Evolutionary conservation across 2,797 vertebrate species (phyloP).

Genomic region (Xyrichtys novacula): DNA sequence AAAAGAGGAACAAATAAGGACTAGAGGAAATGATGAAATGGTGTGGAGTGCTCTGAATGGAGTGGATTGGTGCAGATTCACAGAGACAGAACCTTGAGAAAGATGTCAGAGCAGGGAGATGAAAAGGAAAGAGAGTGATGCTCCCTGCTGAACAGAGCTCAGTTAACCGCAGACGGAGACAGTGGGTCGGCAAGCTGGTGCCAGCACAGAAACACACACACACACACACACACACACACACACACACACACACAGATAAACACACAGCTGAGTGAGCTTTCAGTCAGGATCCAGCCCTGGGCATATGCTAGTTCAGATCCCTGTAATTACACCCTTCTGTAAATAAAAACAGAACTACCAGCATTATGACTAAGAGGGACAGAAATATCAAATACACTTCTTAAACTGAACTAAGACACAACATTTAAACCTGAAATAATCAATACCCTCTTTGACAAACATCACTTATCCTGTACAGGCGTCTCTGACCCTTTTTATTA

Average conservation of each 20-base stretch:
- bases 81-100: constrained; percentile 22
- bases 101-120: constrained; percentile 20
- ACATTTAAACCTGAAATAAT: constrained; percentile 2
- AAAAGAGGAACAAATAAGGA: constrained; percentile 17
- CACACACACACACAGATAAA: constrained; percentile 24
- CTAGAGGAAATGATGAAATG: constrained; percentile 15
- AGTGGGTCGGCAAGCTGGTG: constrained; percentile 72
- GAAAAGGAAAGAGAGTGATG: constrained; percentile 39
- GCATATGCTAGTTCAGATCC: constrained; percentile 55
- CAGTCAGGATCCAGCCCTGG: constrained; percentile 39
- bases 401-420: too few relatives aligned
- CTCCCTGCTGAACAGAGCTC: constrained; percentile 62
- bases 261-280: constrained; percentile 25
- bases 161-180: constrained; percentile 78
- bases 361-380: constrained; percentile 16
- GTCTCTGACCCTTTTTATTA: too few relatives aligned
- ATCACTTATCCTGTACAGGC: too few relatives aligned
- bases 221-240: constrained; percentile 22
- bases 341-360: constrained; percentile 48
- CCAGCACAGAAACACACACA: constrained; percentile 36
- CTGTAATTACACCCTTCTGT: constrained; percentile 63
- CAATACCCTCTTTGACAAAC: too few relatives aligned
- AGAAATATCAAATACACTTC: constrained; percentile 5
- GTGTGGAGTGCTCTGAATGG: constrained; percentile 13
- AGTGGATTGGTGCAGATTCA: constrained; percentile 2